A percentile compares a stretch with the other conserved stretches of the same genome.
Conservation (phyloP, 37 sponge, comb jelly and placozoan genomes). For the Axinella damicornis region DNA sequence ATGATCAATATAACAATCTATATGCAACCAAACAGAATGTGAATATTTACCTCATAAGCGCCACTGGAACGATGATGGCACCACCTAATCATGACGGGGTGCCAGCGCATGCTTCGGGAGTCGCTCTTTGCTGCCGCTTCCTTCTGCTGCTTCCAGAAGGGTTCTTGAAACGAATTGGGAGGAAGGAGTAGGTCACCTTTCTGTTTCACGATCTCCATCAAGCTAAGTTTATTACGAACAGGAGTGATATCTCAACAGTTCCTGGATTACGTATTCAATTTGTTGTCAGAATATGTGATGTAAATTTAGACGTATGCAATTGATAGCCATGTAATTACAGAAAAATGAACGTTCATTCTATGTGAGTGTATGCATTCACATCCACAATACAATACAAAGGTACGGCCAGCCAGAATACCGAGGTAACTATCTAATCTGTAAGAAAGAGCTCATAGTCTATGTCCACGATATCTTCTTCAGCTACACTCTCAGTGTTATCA, state of each 20-base stretch:
- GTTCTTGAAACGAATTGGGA: conserved; percentile 12
- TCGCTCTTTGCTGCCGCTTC: background rate
- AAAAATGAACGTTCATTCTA: too few relatives aligned
- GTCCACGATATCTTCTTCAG: background rate
- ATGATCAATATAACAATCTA: too few relatives aligned
- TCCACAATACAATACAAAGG: background rate
- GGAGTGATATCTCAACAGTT: background rate
- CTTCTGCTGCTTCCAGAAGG: conserved; percentile 35
- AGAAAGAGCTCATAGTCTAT: background rate
- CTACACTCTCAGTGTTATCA: background rate
- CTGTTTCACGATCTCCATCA: too few relatives aligned
- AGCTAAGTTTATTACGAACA: too few relatives aligned
- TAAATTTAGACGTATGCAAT: too few relatives aligned
- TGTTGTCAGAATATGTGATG: too few relatives aligned
- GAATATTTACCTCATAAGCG: too few relatives aligned
- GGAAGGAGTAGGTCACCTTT: too few relatives aligned
- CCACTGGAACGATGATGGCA: conserved; percentile 17
- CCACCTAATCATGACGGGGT: conserved; percentile 44
- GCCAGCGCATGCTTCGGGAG: conserved; percentile 21
- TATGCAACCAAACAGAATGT: too few relatives aligned
- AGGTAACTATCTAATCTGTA: background rate
- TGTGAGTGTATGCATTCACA: too few relatives aligned
- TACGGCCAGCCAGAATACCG: background rate
- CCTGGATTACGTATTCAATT: too few relatives aligned
- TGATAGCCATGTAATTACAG: too few relatives aligned